These are phyloP conservation scores for Fissipunctia ypsillon DNA, from an alignment of 2,888 invertebrate species.

Conservation along the genomic window DNA sequence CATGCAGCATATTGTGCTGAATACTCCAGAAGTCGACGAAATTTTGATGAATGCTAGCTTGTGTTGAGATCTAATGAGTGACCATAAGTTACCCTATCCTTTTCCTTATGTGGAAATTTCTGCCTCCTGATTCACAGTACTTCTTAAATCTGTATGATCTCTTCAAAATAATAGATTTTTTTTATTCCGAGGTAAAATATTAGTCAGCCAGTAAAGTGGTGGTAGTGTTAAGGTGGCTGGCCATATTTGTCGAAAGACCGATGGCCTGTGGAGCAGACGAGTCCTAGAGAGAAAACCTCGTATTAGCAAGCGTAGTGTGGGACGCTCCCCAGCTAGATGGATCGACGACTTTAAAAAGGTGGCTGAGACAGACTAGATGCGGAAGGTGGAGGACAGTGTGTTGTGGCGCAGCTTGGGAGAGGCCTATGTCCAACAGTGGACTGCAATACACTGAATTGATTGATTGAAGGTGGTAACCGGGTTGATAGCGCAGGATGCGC, in stretches of 20 bases:
- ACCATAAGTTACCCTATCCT: neutral
- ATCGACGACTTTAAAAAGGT: no score
- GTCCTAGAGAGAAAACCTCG: no score
- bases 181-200: neutral
- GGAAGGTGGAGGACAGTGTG: no score
- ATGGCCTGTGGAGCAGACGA: neutral
- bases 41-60: conserved; percentile 12
- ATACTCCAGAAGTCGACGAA: conserved; percentile 2
- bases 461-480: no score
- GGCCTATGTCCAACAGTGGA: no score
- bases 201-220: neutral
- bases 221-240: no score
- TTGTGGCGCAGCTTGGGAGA: no score
- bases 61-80: neutral
- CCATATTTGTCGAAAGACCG: neutral
- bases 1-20: conserved; percentile 34
- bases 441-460: no score
- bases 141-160: neutral
- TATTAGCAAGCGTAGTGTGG: no score
- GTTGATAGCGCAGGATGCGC: no score
- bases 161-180: neutral
- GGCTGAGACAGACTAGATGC: no score
- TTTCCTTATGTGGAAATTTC: neutral
- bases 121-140: neutral
- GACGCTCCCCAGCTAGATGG: no score